These are phyloP conservation scores for Oncorhynchus nerka DNA, from an alignment of 2,113 vertebrate genomes.

Conservation along the genomic window DNA sequence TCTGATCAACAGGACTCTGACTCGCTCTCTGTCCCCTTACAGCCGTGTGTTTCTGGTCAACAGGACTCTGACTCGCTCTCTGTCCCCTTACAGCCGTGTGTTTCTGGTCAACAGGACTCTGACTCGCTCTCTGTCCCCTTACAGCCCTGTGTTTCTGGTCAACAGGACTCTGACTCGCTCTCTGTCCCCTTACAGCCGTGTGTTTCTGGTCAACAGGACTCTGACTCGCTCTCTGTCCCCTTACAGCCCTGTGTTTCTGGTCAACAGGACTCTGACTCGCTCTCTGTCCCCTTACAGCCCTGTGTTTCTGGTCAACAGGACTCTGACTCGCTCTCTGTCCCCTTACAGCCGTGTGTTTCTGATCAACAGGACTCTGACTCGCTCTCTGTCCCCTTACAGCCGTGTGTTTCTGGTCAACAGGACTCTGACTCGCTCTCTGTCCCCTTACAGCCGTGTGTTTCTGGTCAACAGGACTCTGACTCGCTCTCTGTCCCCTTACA, in stretches of 20 bases:
- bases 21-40: constrained; percentile 33
- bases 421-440: constrained; percentile 35
- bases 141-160: constrained; percentile 58
- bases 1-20: constrained; percentile 45
- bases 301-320: constrained; percentile 54
- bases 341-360: constrained; percentile 56
- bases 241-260: constrained; percentile 56
- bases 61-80: constrained; percentile 23
- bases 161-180: constrained; percentile 20
- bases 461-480: constrained; percentile 41
- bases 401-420: constrained; percentile 57
- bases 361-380: constrained; percentile 34
- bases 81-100: constrained; percentile 57
- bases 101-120: constrained; percentile 48
- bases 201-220: constrained; percentile 52
- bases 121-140: constrained; percentile 41
- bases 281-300: constrained; percentile 50
- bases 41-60: constrained; percentile 59
- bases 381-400: constrained; percentile 44
- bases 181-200: constrained; percentile 47
- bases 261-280: constrained; percentile 31
- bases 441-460: constrained; percentile 57
- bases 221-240: constrained; percentile 41
- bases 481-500: constrained; percentile 40
- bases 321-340: constrained; percentile 37